phyloP scores from a whole-genome alignment of 2,797 vertebrate species.

The Arvicola amphibius region DNA sequence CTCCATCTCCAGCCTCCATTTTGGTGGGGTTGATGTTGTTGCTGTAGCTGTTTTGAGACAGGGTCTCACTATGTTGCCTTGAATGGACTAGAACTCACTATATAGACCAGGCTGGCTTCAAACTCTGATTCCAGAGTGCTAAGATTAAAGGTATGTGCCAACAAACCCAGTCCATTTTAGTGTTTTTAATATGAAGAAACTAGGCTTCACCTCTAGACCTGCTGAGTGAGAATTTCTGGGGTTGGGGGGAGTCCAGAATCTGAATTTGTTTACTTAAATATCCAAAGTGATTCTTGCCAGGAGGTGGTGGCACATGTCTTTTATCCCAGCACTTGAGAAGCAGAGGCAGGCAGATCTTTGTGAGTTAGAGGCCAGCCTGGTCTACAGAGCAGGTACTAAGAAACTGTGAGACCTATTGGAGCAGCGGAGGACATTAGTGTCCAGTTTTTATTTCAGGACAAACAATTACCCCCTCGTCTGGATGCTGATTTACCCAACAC shows the following conservation, averaged over 20 bases:
- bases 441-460: slow-evolving; percentile 62
- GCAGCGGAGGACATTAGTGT: background rate
- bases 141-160: background rate
- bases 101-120: background rate
- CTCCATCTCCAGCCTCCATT: background rate
- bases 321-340: no score
- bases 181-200: background rate
- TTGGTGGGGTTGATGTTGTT: background rate
- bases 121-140: background rate
- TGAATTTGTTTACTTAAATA: slow-evolving; percentile 59
- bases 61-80: background rate
- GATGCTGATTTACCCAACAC: slow-evolving; percentile 69
- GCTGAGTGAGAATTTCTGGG: slow-evolving; percentile 46
- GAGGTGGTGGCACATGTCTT: no score
- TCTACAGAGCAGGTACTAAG: background rate
- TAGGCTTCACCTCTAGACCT: background rate
- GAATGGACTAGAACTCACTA: background rate
- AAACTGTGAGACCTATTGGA: slow-evolving; percentile 5
- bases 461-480: slow-evolving; percentile 68
- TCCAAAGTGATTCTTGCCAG: background rate
- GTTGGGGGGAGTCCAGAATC: background rate
- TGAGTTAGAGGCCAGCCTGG: no score
- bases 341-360: no score
- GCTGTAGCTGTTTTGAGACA: background rate
- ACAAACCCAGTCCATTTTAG: background rate